Conservation (phyloP, 1,140 invertebrate species). For the Meloidogyne chitwoodi region DNA sequence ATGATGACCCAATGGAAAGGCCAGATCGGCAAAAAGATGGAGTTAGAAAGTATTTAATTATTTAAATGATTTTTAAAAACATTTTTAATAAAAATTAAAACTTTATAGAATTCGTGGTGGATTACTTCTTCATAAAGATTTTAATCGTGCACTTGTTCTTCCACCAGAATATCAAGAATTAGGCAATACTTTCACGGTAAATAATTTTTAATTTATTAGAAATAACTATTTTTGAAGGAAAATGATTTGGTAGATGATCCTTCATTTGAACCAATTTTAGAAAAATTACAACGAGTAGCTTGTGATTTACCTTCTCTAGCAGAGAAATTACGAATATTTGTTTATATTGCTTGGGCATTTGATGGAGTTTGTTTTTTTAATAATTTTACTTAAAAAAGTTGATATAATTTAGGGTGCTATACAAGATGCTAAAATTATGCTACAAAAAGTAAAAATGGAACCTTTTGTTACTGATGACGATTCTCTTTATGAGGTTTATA, state of each 20-base stretch:
- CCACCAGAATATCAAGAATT: constrained; percentile 15
- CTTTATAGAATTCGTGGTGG: constrained; percentile 24
- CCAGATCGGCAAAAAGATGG: constrained; percentile 12
- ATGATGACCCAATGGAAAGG: constrained; percentile 24
- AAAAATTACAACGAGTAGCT: constrained; percentile 2
- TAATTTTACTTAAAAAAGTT: not conserved
- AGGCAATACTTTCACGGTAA: constrained; percentile 1
- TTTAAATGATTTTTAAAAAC: too few relatives aligned
- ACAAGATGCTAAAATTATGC: constrained; percentile 13
- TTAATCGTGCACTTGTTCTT: constrained; percentile 8
- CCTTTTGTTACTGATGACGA: constrained; percentile 6
- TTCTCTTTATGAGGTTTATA: constrained; percentile 4
- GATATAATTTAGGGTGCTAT: not conserved
- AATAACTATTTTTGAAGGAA: not conserved
- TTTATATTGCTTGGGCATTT: constrained; percentile 15
- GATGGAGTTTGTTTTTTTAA: not conserved
- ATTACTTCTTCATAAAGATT: constrained; percentile 25
- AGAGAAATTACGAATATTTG: constrained; percentile 14
- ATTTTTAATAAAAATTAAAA: too few relatives aligned
- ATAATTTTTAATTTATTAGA: not conserved
- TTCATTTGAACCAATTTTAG: constrained; percentile 2
- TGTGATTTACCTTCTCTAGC: not conserved
- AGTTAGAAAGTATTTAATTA: constrained; percentile 2
- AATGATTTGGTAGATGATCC: constrained; percentile 16
- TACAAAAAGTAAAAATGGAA: constrained; percentile 2